A percentile compares a stretch with the other conserved stretches of the same genome.
These are phyloP conservation scores for Halisarca cf. caerulea DNA, from an alignment of 37 sponge, comb jelly and placozoan species.

Conservation along the genomic window DNA sequence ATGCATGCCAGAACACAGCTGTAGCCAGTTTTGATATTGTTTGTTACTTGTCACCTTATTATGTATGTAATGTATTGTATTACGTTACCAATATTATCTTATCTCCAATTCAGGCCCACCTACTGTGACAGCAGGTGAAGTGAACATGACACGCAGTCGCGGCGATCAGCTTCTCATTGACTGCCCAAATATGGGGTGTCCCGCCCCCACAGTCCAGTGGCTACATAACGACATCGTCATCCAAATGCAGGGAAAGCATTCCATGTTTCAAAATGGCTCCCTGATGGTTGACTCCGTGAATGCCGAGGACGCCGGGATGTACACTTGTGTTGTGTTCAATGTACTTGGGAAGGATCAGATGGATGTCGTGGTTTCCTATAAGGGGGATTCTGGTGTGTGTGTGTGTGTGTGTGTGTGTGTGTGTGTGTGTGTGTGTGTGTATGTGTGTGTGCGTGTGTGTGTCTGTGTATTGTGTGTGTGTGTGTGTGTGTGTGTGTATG, in stretches of 20 bases:
- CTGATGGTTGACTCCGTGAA: constrained; percentile 26
- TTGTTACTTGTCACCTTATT: too few species aligned
- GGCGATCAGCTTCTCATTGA: not conserved
- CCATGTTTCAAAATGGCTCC: constrained; percentile 14
- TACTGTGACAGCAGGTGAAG: not conserved
- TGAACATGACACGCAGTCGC: not conserved
- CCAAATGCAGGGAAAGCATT: not conserved
- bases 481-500: too few species aligned
- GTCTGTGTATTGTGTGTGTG: too few species aligned
- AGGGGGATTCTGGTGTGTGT: constrained; percentile 16
- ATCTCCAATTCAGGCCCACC: not conserved
- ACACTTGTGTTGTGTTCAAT: constrained; percentile 34
- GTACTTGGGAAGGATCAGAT: constrained; percentile 35
- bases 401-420: too few species aligned
- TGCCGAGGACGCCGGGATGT: constrained; percentile 25
- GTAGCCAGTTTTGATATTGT: too few species aligned
- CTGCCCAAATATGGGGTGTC: not conserved
- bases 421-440: too few species aligned
- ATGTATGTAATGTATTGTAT: too few species aligned
- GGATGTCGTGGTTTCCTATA: constrained; percentile 14
- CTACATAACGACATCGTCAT: not conserved
- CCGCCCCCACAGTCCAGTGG: not conserved
- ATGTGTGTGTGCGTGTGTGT: too few species aligned
- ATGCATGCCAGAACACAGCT: too few species aligned
- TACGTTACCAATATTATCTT: too few species aligned